phyloP scores from a whole-genome alignment of 2,888 invertebrate species.

The Pachliopta kotzebuea region DNA sequence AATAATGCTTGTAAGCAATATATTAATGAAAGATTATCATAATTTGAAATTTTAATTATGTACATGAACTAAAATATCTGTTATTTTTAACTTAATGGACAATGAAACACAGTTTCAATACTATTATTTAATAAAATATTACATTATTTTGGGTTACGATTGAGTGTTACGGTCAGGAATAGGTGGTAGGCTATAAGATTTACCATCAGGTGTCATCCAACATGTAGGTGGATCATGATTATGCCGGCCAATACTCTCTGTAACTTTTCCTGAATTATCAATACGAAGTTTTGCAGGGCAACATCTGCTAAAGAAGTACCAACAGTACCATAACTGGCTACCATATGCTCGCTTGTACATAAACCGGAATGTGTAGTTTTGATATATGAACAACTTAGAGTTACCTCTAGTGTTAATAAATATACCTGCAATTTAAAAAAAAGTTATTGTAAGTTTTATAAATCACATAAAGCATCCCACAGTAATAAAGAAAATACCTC shows the following conservation, averaged over 20 bases:
- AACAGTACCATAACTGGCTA: constrained; percentile 76
- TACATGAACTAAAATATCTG: too few relatives aligned
- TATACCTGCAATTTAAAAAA: constrained; percentile 63
- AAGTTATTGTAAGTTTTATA: constrained; percentile 27
- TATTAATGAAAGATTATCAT: neutral
- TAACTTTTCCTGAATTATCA: constrained; percentile 70
- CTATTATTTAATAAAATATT: constrained; percentile 42
- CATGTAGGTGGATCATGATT: constrained; percentile 75
- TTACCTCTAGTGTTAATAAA: constrained; percentile 76
- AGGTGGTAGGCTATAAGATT: constrained; percentile 68
- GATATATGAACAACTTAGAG: constrained; percentile 74
- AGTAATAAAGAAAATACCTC: neutral
- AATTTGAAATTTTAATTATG: neutral
- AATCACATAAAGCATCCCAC: neutral
- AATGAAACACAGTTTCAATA: constrained; percentile 40
- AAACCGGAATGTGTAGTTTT: constrained; percentile 75
- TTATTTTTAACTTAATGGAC: constrained; percentile 31
- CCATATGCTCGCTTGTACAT: constrained; percentile 77
- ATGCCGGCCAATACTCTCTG: constrained; percentile 70
- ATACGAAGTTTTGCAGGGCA: constrained; percentile 73
- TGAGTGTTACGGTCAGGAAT: constrained; percentile 55
- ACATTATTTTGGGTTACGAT: constrained; percentile 32
- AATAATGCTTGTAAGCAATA: neutral
- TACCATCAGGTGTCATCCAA: constrained; percentile 77
- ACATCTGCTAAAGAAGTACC: constrained; percentile 76